phyloP scores from a whole-genome alignment of 92 coral and sea anemone species.

The Heliopora coerulea region DNA sequence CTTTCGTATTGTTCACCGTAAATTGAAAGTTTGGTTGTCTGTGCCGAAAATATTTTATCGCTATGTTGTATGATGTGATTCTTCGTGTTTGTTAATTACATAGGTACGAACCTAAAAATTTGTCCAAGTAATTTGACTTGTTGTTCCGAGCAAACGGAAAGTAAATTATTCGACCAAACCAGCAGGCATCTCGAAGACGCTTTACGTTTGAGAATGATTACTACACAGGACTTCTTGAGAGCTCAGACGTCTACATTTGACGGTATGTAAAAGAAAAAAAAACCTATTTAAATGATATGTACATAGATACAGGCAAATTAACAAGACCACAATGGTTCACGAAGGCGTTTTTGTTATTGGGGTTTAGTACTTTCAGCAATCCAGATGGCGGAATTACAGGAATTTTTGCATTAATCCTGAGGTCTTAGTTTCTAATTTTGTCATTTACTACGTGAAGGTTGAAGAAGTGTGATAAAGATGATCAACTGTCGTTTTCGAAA shows the following conservation, averaged over 20 bases:
- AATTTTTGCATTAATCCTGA: no score
- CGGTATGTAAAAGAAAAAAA: conserved; percentile 11
- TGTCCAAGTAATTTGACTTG: conserved; percentile 39
- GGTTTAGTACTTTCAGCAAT: no score
- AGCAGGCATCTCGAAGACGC: conserved; percentile 28
- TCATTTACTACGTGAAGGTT: no score
- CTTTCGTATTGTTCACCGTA: no score
- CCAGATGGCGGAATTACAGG: no score
- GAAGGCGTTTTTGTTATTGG: background rate
- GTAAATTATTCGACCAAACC: conserved; percentile 21
- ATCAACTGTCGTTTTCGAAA: background rate
- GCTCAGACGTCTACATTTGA: conserved; percentile 25
- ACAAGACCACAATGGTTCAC: background rate
- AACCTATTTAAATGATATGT: background rate
- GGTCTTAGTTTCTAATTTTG: no score
- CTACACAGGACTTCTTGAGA: conserved; percentile 23
- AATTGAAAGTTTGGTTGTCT: no score
- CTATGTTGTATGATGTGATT: background rate
- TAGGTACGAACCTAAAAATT: conserved; percentile 22
- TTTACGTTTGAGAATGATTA: conserved; percentile 5
- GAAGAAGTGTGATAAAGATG: no score
- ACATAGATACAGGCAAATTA: background rate
- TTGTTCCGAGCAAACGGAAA: conserved; percentile 40
- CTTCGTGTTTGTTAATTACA: conserved; percentile 8
- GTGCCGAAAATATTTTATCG: background rate